Conservation (phyloP, 2,888 invertebrate genomes). For the Schizaphis graminum region DNA sequence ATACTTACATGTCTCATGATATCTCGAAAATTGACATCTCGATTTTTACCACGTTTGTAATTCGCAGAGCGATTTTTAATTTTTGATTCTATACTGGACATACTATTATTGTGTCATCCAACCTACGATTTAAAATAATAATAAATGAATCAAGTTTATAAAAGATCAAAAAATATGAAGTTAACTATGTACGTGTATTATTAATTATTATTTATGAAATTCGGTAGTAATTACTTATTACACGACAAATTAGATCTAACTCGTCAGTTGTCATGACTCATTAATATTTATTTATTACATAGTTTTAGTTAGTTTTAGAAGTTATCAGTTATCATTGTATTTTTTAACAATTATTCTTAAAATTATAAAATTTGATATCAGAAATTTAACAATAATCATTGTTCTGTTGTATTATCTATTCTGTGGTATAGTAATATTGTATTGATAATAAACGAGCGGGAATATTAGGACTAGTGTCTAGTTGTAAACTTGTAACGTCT, state of each 20-base stretch:
- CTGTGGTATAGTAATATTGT: not conserved
- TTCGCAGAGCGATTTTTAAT: conserved; percentile 19
- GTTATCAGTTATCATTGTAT: not conserved
- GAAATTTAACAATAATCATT: not conserved
- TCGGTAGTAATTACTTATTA: not conserved
- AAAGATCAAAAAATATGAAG: not conserved
- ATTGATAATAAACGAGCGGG: not conserved
- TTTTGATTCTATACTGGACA: conserved; percentile 42
- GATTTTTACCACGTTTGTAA: conserved; percentile 48
- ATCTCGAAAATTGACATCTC: conserved; percentile 48
- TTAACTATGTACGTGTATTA: not conserved
- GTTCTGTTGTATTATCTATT: not conserved
- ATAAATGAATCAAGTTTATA: not conserved
- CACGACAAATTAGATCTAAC: not conserved
- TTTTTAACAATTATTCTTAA: not conserved
- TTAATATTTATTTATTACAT: not conserved
- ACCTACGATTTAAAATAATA: not conserved
- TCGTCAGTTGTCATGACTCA: not conserved
- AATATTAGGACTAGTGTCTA: not conserved
- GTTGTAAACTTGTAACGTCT: no score
- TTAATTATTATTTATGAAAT: not conserved
- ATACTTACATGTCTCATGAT: conserved; percentile 46
- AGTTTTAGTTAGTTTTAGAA: not conserved
- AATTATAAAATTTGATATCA: not conserved
- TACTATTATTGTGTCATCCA: not conserved